Conservation (phyloP, 2,888 invertebrate genomes). For the Nebria brevicollis region DNA sequence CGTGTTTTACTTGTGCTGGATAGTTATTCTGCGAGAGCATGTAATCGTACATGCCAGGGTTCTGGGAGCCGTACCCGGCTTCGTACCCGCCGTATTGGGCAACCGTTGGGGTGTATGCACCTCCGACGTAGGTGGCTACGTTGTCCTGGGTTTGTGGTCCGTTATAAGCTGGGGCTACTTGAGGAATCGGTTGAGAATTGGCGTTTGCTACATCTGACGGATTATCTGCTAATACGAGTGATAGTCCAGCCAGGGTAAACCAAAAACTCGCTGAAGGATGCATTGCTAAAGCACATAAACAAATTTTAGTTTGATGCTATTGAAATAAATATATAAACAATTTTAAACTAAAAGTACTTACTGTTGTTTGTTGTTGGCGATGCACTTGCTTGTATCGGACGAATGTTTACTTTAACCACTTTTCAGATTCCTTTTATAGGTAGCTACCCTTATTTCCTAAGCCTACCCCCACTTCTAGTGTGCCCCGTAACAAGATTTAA, state of each 20-base stretch:
- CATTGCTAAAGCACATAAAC: not conserved
- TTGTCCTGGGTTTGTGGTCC: slow-evolving; percentile 19
- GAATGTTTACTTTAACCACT: not conserved
- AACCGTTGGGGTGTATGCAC: slow-evolving; percentile 12
- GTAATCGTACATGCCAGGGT: slow-evolving; percentile 36
- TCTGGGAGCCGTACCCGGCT: slow-evolving; percentile 36
- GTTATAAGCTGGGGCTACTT: slow-evolving; percentile 8
- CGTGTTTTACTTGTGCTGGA: slow-evolving; percentile 9
- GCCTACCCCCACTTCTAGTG: not conserved
- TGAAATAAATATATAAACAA: no score
- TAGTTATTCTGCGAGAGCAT: slow-evolving; percentile 21
- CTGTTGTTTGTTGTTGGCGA: not conserved
- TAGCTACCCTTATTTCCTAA: not conserved
- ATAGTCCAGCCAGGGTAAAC: not conserved
- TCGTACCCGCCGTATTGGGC: slow-evolving; percentile 26
- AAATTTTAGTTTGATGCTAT: not conserved
- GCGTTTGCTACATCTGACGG: not conserved
- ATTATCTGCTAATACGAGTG: not conserved
- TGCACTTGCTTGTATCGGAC: not conserved
- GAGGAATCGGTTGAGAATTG: slow-evolving; percentile 11
- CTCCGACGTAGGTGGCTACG: slow-evolving; percentile 16
- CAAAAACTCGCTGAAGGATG: slow-evolving; percentile 12
- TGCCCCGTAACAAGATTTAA: not conserved
- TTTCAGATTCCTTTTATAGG: not conserved
- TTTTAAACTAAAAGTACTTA: not conserved